Evolutionary conservation across 2,888 invertebrate genomes (phyloP), one percentile per base, ranked within the genome.

Genomic region (Lepeophtheirus nordmannii): DNA sequence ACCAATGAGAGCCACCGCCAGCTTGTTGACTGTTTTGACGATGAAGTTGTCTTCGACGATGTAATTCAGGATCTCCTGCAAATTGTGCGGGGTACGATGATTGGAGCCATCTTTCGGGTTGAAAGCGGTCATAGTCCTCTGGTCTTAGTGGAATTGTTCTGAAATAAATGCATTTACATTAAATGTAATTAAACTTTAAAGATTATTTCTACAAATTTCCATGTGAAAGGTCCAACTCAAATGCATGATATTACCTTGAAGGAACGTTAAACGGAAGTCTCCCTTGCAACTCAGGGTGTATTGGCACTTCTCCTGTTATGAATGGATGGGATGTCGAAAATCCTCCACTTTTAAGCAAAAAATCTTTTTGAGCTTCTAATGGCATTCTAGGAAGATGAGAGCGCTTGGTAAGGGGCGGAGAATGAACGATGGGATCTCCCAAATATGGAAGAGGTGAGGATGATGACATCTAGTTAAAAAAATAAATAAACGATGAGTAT

Each of bases 131-230:
- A 37, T 56, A 65, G 23, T 65, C 65, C 17, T 65, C 65, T 38
- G 65, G 65, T 38, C 58, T n/a, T 40, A 65, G 20, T 1, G 65
- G 65, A n/a, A 65, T 53, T 12, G 65, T 65, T 23, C 56, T 65
- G 62, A 14, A n/a, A 23, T 1, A 2, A 10, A 57, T 11, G 12
- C 20, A 60, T 12, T 3, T 12, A 30, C 9, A 17, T 60, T 10
- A 30, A 30, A 30, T n/a, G n/a, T n/a, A n/a, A n/a, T n/a, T n/a
- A n/a, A n/a, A n/a, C n/a, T n/a, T n/a, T n/a, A n/a, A n/a, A n/a
- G n/a, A n/a, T n/a, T n/a, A n/a, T n/a, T n/a, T n/a, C n/a, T n/a
- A n/a, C n/a, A n/a, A n/a, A n/a, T n/a, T n/a, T n/a, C n/a, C n/a
- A 30, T 30, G 2, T 30, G 7, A 7, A 30, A 30, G 7, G 30